Percentiles rank a stretch among this genome's conserved stretches.
phyloP scores from a whole-genome alignment of 2,797 vertebrate genomes.

The Mormyrus proboscirostris region DNA sequence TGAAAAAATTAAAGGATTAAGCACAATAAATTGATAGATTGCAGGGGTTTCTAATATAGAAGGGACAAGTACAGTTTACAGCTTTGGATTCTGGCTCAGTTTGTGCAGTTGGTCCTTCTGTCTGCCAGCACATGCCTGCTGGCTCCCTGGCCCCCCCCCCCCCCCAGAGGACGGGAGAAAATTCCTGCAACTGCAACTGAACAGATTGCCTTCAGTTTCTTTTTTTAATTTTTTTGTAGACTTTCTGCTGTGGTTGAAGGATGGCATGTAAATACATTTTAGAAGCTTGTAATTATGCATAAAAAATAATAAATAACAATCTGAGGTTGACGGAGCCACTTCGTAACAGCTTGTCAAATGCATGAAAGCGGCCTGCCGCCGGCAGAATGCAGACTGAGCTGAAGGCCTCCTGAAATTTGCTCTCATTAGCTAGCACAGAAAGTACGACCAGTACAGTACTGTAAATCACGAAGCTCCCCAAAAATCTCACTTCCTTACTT shows the following conservation, averaged over 20 bases:
- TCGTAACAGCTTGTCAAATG: constrained; percentile 41
- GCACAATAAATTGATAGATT: background rate
- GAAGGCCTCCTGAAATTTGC: constrained; percentile 25
- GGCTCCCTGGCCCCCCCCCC: background rate
- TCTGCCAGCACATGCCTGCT: constrained; percentile 15
- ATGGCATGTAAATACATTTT: constrained; percentile 45
- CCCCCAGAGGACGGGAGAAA: constrained; percentile 17
- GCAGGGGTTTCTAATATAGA: background rate
- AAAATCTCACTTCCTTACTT: background rate
- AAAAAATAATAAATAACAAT: constrained; percentile 44
- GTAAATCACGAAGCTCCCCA: constrained; percentile 9
- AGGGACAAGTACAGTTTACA: background rate
- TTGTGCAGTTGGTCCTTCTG: background rate
- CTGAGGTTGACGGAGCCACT: constrained; percentile 35
- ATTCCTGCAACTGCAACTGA: constrained; percentile 27
- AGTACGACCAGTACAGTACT: background rate
- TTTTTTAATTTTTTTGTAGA: constrained; percentile 10
- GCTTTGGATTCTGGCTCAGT: background rate
- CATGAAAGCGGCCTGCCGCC: background rate
- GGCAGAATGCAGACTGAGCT: constrained; percentile 38
- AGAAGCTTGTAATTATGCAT: constrained; percentile 46
- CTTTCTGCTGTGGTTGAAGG: constrained; percentile 32
- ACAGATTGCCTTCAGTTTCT: constrained; percentile 35
- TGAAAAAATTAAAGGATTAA: background rate
- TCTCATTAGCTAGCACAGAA: constrained; percentile 25